phyloP scores from a whole-genome alignment of 2,888 invertebrate genomes.

The Hoplodrina ambigua region DNA sequence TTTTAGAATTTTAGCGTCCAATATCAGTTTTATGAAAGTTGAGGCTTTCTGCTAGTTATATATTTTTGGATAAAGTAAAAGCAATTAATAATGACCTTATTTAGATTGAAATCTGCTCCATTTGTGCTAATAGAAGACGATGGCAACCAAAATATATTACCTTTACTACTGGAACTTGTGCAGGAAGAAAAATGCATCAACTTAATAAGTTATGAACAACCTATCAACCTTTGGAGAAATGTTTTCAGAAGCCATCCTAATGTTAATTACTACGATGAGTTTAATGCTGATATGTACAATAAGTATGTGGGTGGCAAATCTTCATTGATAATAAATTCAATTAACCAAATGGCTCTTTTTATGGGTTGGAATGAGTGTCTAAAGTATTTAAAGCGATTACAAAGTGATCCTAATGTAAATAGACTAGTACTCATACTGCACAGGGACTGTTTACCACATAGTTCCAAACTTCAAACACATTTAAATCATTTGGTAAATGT shows the following conservation, averaged over 20 bases:
- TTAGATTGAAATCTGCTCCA: conserved; percentile 79
- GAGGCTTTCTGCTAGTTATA: background rate
- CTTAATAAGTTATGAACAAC: conserved; percentile 82
- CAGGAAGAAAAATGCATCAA: conserved; percentile 71
- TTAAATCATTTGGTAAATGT: conserved; percentile 86
- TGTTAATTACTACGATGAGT: conserved; percentile 72
- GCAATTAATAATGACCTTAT: conserved; percentile 74
- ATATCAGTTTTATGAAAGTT: too few species aligned
- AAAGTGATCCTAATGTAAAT: conserved; percentile 69
- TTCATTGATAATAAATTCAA: conserved; percentile 81
- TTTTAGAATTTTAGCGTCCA: too few species aligned
- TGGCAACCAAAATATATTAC: conserved; percentile 77
- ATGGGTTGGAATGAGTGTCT: conserved; percentile 82
- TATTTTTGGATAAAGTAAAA: background rate
- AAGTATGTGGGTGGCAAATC: conserved; percentile 69
- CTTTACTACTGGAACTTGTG: conserved; percentile 76
- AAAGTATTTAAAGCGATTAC: conserved; percentile 71
- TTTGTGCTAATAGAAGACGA: conserved; percentile 83
- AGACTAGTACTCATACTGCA: conserved; percentile 85
- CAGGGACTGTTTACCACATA: conserved; percentile 84
- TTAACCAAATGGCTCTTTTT: conserved; percentile 83
- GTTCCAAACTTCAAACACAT: conserved; percentile 80
- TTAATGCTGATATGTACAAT: conserved; percentile 62
- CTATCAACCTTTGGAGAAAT: conserved; percentile 75
- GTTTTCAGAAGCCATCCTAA: conserved; percentile 71